Evolutionary conservation across 2,797 vertebrate genomes (phyloP), one percentile per base, ranked within the genome.

Genomic region (Coendou prehensilis): DNA sequence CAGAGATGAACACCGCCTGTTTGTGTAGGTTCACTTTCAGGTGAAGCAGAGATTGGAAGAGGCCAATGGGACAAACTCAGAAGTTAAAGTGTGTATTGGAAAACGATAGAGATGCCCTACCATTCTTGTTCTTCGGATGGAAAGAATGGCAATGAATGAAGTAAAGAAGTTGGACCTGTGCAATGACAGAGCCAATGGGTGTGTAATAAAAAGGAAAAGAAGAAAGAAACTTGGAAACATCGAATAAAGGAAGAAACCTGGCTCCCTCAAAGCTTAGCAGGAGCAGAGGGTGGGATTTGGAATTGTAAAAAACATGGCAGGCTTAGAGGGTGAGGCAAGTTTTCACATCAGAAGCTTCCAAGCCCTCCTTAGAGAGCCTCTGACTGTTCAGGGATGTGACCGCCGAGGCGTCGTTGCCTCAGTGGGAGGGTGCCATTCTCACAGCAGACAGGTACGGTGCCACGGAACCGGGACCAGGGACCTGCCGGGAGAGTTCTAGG

Each of bases 81-180:
- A 81, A 45, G 37, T 84, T 81, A 84, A 26, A 95, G 63, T 86
- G 17, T 28, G n/a, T 50, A 54, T n/a, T 56, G 59, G 22, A 64
- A 56, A 30, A 83, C 57, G 33, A 37, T 18, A 54, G 23, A 30
- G 7, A 13, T 50, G 7, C 73, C 8, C 33, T 69, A 52, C 37
- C 54, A 67, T 57, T 57, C 52, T n/a, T n/a, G 33, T 90, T 96
- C n/a, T 93, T 80, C 37, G 85, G 50, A 22, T 75, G 30, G 57
- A 64, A 11, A 85, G 5, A 57, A 87, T 47, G 37, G 2, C 85
- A 6, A 37, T 41, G 37, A 67, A 11, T 69, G 67, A 79, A 57
- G 14, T 26, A 61, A 75, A 30, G 33, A 41, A 50, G 5, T 28
- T 85, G 69, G 1, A 17, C 14, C 20, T 78, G 1, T 47, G 69